A percentile compares a stretch with the other conserved stretches of the same genome.
Evolutionary conservation across 2,113 vertebrate genomes (phyloP).

Genomic region (Catharus bicknelli): DNA sequence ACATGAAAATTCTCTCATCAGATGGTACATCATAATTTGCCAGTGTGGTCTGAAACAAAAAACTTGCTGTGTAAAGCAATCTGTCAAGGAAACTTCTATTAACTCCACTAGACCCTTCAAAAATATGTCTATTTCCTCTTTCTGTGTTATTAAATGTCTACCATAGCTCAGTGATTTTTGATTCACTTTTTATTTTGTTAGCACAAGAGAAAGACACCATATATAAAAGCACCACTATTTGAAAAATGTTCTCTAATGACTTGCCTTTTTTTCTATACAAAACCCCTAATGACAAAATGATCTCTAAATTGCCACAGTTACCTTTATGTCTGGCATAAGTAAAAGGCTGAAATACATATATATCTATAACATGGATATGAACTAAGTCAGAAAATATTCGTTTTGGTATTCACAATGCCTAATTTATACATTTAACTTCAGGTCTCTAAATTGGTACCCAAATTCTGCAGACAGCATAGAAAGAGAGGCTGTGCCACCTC

Average conservation of each 20-base stretch:
- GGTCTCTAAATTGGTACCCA: background rate
- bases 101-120: background rate
- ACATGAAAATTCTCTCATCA: constrained; percentile 64
- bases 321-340: background rate
- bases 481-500: background rate
- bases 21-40: constrained; percentile 53
- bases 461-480: background rate
- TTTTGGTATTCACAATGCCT: background rate
- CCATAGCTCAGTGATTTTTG: background rate
- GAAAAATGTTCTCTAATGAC: background rate
- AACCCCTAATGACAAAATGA: constrained; percentile 39
- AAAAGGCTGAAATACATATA: background rate
- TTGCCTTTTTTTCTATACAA: background rate
- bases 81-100: constrained; percentile 32
- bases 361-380: background rate
- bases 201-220: background rate
- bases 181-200: background rate
- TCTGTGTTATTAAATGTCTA: constrained; percentile 4
- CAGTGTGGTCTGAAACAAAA: constrained; percentile 60
- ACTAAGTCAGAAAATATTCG: background rate
- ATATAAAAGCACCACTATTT: background rate
- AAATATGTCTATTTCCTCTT: background rate
- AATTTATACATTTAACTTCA: background rate
- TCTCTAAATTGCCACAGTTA: background rate
- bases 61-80: constrained; percentile 56